phyloP scores from a whole-genome alignment of 2,113 vertebrate species.

The Melanotaenia duboulayi region DNA sequence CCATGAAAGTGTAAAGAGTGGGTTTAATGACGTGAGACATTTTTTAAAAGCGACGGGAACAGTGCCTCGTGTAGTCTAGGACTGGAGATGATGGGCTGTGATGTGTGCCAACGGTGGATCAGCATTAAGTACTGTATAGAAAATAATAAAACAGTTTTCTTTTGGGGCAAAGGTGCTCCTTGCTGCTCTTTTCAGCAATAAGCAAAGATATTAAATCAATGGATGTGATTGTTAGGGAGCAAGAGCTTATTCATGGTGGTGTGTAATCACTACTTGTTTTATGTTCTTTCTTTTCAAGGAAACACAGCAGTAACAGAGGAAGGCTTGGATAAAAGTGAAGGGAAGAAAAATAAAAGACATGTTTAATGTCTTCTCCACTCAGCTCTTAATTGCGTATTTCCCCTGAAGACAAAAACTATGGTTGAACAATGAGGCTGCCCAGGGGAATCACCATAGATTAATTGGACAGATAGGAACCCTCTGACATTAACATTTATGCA shows the following conservation, averaged over 20 bases:
- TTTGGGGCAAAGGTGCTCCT: conserved; percentile 7
- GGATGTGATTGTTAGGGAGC: neutral
- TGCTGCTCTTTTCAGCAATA: neutral
- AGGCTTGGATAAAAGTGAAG: conserved; percentile 30
- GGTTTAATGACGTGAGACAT: conserved; percentile 63
- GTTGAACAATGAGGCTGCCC: conserved; percentile 72
- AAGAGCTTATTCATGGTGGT: conserved; percentile 32
- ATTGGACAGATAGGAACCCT: conserved; percentile 75
- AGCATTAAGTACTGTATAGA: neutral
- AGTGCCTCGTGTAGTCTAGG: conserved; percentile 8
- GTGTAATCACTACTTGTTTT: conserved; percentile 18
- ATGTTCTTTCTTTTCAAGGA: neutral
- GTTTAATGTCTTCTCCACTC: conserved; percentile 55
- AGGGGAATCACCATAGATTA: conserved; percentile 70
- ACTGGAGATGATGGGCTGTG: conserved; percentile 44
- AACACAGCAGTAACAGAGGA: conserved; percentile 1
- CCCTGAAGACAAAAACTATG: conserved; percentile 65
- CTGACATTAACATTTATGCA: conserved; percentile 76
- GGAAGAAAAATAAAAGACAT: conserved; percentile 51
- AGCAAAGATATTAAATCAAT: neutral
- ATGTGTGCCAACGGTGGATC: conserved; percentile 31
- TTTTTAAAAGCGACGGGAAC: conserved; percentile 51
- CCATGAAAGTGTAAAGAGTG: conserved; percentile 55
- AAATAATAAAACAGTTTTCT: conserved; percentile 38
- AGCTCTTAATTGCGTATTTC: conserved; percentile 70